These are phyloP conservation scores for Upupa epops DNA, from an alignment of 2,113 vertebrate species.

Conservation along the genomic window DNA sequence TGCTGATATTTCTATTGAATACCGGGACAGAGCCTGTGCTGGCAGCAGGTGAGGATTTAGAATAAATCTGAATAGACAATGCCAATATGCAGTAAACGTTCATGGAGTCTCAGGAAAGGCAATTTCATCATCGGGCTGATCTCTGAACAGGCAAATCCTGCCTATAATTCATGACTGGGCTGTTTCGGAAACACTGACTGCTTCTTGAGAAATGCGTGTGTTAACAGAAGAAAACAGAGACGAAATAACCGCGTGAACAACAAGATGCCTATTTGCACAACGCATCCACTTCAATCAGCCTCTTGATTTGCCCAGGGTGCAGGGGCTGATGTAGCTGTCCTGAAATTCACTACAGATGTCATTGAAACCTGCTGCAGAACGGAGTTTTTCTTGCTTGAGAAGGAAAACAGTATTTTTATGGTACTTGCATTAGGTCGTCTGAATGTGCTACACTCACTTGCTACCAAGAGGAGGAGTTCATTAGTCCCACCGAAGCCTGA, in stretches of 20 bases:
- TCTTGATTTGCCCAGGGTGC: neutral
- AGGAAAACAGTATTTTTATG: neutral
- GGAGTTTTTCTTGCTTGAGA: conserved; percentile 13
- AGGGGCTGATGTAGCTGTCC: neutral
- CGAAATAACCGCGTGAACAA: neutral
- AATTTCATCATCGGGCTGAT: neutral
- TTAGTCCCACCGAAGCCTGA: neutral
- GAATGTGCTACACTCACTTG: neutral
- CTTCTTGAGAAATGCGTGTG: neutral
- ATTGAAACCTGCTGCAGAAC: conserved; percentile 23
- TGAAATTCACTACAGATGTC: neutral
- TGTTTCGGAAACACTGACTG: neutral
- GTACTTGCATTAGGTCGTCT: neutral
- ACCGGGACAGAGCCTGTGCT: neutral
- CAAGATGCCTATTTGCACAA: neutral
- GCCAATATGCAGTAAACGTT: neutral
- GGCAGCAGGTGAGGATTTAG: neutral
- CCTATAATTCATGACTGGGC: neutral
- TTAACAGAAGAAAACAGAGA: neutral
- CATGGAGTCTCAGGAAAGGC: neutral
- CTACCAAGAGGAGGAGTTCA: neutral
- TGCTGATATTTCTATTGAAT: neutral
- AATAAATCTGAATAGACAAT: neutral
- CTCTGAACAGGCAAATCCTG: neutral
- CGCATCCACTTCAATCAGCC: neutral